A percentile compares a stretch with the other conserved stretches of the same genome.
Conservation (phyloP, 23 tunicate species). For the Botrylloides violaceus region DNA sequence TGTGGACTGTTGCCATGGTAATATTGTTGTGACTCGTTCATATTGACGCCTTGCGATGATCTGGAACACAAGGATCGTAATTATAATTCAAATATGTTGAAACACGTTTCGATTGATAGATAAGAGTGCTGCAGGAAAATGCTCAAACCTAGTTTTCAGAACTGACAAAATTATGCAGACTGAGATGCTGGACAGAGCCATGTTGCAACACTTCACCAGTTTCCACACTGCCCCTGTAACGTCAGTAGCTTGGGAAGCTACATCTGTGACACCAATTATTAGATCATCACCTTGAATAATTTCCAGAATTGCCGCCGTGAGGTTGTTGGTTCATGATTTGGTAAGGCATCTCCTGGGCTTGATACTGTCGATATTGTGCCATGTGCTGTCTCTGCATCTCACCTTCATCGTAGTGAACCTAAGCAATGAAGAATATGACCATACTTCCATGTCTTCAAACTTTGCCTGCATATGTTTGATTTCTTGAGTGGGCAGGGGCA, state of each 20-base stretch:
- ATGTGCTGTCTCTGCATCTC: conserved; percentile 2
- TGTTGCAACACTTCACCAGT: too few relatives aligned
- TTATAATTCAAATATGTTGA: too few relatives aligned
- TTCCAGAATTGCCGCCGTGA: conserved; percentile 4
- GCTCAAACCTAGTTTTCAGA: too few relatives aligned
- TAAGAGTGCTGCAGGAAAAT: too few relatives aligned
- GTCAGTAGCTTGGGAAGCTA: too few relatives aligned
- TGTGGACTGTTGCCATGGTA: background rate
- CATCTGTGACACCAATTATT: too few relatives aligned
- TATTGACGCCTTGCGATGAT: background rate
- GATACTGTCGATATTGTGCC: conserved; percentile 9
- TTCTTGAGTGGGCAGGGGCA: too few relatives aligned
- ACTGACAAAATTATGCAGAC: too few relatives aligned
- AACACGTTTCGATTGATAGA: too few relatives aligned
- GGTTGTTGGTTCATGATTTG: conserved; percentile 19
- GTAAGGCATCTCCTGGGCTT: background rate
- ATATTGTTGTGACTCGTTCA: background rate
- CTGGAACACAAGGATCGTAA: too few relatives aligned
- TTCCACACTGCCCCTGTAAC: too few relatives aligned
- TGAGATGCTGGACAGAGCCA: too few relatives aligned
- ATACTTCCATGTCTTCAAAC: background rate
- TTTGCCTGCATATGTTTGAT: background rate
- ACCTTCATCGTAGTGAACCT: conserved; percentile 11
- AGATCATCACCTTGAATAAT: conserved; percentile 6
- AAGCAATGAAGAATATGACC: background rate